A percentile compares a stretch with the other conserved stretches of the same genome.
Evolutionary conservation across 2,797 vertebrate species (phyloP).

Genomic region (Semaprochilodus insignis): DNA sequence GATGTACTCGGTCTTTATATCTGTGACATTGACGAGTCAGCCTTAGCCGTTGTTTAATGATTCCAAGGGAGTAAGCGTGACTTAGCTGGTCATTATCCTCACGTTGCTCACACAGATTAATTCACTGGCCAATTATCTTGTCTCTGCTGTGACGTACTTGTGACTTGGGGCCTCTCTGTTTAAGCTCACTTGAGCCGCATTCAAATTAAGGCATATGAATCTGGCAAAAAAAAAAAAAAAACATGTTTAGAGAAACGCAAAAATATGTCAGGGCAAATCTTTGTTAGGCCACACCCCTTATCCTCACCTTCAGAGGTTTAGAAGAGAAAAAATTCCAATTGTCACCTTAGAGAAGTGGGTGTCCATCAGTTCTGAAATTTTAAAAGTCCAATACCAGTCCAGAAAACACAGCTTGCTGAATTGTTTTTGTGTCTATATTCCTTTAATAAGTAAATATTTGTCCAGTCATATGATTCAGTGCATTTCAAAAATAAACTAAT

Average conservation of each 20-base stretch:
- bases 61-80: slow-evolving; percentile 15
- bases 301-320: neutral
- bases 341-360: neutral
- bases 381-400: too few relatives aligned
- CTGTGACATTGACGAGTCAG: neutral
- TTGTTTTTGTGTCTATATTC: neutral
- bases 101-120: slow-evolving; percentile 37
- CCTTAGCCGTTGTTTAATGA: neutral
- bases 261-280: slow-evolving; percentile 40
- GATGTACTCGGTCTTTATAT: neutral
- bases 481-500: neutral
- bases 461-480: neutral
- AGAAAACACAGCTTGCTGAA: neutral
- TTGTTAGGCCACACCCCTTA: slow-evolving; percentile 3
- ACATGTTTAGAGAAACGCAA: slow-evolving; percentile 46
- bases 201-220: slow-evolving; percentile 42
- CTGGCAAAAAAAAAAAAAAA: slow-evolving; percentile 56
- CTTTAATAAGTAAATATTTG: neutral
- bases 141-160: slow-evolving; percentile 52
- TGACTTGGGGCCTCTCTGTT: slow-evolving; percentile 7
- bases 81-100: slow-evolving; percentile 34
- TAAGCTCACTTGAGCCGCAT: slow-evolving; percentile 30
- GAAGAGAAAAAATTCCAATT: neutral
- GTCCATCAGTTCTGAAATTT: neutral
- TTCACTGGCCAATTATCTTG: slow-evolving; percentile 36